phyloP scores from a whole-genome alignment of 2,888 invertebrate species.

The Calameuta pallipes region DNA sequence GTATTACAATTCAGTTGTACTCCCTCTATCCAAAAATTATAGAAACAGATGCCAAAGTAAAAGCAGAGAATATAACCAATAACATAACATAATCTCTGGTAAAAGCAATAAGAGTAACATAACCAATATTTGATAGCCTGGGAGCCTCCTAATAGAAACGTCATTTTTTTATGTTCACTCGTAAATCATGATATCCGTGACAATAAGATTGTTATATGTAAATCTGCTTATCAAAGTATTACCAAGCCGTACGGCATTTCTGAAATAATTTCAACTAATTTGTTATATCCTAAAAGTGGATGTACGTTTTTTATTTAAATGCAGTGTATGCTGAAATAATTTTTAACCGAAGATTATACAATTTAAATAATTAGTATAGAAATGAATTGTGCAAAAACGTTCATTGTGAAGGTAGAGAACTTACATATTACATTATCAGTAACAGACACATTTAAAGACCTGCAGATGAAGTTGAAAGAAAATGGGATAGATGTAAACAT shows the following conservation, averaged over 20 bases:
- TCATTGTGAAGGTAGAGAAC: constrained; percentile 13
- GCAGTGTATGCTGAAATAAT: background rate
- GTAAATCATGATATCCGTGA: background rate
- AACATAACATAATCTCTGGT: too few species aligned
- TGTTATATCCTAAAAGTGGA: background rate
- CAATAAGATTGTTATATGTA: background rate
- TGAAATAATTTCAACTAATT: background rate
- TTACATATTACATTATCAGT: constrained; percentile 5
- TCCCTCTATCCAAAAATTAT: background rate
- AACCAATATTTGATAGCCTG: background rate
- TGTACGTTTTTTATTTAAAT: background rate
- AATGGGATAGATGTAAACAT: constrained; percentile 6
- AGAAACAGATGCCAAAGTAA: background rate
- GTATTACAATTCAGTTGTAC: background rate
- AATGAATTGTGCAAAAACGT: constrained; percentile 5
- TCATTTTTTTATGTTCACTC: background rate
- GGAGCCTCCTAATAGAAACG: background rate
- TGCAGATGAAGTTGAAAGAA: constrained; percentile 8
- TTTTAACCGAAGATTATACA: background rate
- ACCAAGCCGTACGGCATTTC: background rate
- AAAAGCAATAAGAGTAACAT: background rate
- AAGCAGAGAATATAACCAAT: too few species aligned
- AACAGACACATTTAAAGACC: constrained; percentile 15
- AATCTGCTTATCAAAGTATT: background rate
- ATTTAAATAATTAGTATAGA: background rate